These are phyloP conservation scores for Mamestra configurata DNA, from an alignment of 1,140 invertebrate genomes.

Conservation along the genomic window DNA sequence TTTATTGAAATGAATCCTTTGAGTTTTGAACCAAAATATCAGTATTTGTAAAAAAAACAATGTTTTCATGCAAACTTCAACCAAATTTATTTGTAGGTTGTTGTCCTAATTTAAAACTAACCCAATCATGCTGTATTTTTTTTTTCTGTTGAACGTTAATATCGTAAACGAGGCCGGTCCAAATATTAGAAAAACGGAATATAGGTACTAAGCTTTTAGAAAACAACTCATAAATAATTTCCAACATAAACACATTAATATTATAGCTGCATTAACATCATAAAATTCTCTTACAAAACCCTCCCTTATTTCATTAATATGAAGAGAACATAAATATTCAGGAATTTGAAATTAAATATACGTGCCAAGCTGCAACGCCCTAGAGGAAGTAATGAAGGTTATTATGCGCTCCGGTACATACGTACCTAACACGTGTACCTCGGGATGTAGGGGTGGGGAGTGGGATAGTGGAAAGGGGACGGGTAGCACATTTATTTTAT, in stretches of 20 bases:
- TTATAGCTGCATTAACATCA: not conserved
- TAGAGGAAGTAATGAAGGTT: slow-evolving; percentile 28
- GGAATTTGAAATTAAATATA: slow-evolving; percentile 20
- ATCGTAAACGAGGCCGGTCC: too few species aligned
- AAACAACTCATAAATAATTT: not conserved
- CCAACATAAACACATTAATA: not conserved
- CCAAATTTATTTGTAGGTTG: too few species aligned
- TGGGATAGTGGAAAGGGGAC: not conserved
- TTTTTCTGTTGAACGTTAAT: too few species aligned
- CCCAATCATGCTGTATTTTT: too few species aligned
- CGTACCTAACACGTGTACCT: not conserved
- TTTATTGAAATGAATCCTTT: too few species aligned
- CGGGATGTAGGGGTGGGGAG: not conserved
- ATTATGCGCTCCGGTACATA: slow-evolving; percentile 29
- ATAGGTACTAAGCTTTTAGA: not conserved
- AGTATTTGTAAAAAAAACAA: too few species aligned
- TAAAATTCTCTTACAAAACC: not conserved
- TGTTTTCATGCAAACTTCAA: too few species aligned
- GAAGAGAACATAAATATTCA: not conserved
- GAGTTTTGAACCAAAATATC: too few species aligned
- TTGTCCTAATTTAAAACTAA: too few species aligned
- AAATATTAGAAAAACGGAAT: too few species aligned
- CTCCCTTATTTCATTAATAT: not conserved
- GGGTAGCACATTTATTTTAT: too few species aligned
- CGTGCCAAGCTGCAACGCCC: not conserved